Evolutionary conservation across 92 coral and sea anemone species (phyloP), one percentile per base, ranked within the genome.

Genomic region (Epizoanthus rinbou): DNA sequence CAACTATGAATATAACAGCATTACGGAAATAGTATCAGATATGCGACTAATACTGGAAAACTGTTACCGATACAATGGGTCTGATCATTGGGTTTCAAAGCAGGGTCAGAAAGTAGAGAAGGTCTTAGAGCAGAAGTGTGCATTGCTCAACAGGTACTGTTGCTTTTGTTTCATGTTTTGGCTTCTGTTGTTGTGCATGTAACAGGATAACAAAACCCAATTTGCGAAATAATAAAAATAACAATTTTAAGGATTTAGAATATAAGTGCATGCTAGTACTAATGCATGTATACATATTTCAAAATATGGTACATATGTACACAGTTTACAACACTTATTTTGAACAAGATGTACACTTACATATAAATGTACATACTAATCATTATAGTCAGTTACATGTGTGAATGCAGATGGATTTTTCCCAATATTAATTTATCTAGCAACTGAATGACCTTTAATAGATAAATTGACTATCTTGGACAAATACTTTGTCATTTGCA

Each of bases 21-120:
- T 97, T 80, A 97, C 99, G 24, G 99, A 92, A 73, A 92, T 97
- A 69, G 54, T 97, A 24, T 92, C 97, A 13, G 99, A 97, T 74
- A 85, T 97, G 50, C 76, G 97, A 76, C 90, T 97, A 25, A 94
- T 97, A 53, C 73, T 97, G 80, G 99, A 94, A 81, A 97, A 97
- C 84, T 97, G 99, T 69, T 97, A 97, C 74, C 94, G 97, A 4
- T 97, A 97, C 67, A 97, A 97, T 80, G 99, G 99, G 31, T 89
- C 98, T 0, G 76, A 87, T 57, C 99, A 97, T 82, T 97, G 98
- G 98, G 95, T 97, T 35, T 97, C 99, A 17, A 97, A 97, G 85
- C 89, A 94, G 60, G 99, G 98, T 2, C 98, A 97, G 71, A 94
- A 94, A 64, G 59, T 97, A 83, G 99, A 97, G 85, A 97, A 92